Percentiles rank a stretch among this genome's conserved stretches.
These are phyloP conservation scores for Tipula unca DNA, from an alignment of 2,888 invertebrate genomes.

Conservation along the genomic window DNA sequence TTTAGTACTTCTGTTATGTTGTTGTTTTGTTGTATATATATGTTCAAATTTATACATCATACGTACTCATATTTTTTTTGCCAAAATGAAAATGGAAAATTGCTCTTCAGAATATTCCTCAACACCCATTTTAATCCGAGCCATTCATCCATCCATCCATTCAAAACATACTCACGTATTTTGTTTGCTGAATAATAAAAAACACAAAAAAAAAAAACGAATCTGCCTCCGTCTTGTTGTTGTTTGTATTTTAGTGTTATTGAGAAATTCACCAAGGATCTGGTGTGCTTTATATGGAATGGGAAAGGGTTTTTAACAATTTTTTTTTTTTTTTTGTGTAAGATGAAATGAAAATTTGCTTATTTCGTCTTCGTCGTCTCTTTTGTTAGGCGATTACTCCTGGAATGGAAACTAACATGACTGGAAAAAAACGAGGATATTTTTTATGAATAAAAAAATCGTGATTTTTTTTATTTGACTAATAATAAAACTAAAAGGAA, in stretches of 20 bases:
- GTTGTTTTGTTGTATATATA: background rate
- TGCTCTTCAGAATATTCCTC: background rate
- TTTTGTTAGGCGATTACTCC: background rate
- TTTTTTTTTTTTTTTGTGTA: background rate
- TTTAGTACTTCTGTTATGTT: background rate
- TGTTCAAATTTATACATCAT: background rate
- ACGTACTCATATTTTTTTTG: background rate
- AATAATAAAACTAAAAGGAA: background rate
- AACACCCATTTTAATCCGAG: background rate
- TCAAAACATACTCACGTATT: background rate
- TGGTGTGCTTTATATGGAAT: background rate
- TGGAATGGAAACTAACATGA: background rate
- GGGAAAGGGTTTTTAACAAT: background rate
- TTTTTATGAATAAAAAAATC: background rate
- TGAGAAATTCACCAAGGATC: background rate
- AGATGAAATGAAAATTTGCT: background rate
- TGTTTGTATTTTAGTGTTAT: conserved; percentile 9
- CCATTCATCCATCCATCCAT: background rate
- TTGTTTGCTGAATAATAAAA: background rate
- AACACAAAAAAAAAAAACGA: background rate
- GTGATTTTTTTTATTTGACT: background rate
- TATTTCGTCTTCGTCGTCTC: background rate
- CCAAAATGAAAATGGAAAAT: background rate
- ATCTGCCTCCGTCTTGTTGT: background rate
- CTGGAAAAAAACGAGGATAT: background rate